Evolutionary conservation across 2,888 invertebrate genomes (phyloP), one percentile per base, ranked within the genome.

Genomic region (Cheilosia urbana): DNA sequence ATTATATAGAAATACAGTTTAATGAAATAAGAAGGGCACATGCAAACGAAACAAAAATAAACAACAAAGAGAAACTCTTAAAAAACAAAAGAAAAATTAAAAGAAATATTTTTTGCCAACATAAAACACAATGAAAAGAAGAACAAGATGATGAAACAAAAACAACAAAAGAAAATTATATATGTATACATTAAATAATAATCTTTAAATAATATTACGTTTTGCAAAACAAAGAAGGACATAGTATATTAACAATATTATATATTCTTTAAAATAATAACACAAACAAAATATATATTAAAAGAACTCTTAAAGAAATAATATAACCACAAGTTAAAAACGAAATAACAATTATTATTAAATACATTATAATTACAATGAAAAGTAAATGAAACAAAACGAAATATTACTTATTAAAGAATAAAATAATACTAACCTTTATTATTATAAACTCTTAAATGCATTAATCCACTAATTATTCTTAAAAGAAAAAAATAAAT

Each of bases 31-130:
- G 55, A 71, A 77, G 78, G 76, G 82, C 76, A 87, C 77, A 87
- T 77, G 85, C 75, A 76, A 85, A 78, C 72, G 58, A 53, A 80
- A 72, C 15, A 66, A 58, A 65, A 40, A 62, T 71, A 60, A 63
- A 68, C 13, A 42, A 40, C 34, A 82, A 84, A 73, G 57, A 75
- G 45, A 73, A 69, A 85, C 69, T 80, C 73, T 75, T 75, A 55
- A 47, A 79, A 83, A 62, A 76, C 6, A 58, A 76, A 71, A 27
- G 1, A 27, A 57, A 76, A 71, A 58, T 15, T 21, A 76, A 79
- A 68, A 77, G 27, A 78, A 49, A 68, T 84, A 71, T 80, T 76
- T 76, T 85, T 85, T 80, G 84, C 80, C 85, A 85, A 85, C 58
- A 75, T 76, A 76, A 37, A 37, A 82, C 53, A 75, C 60, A 72